Conservation (phyloP, 2,113 vertebrate genomes). For the Rhagologus leucostigma region DNA sequence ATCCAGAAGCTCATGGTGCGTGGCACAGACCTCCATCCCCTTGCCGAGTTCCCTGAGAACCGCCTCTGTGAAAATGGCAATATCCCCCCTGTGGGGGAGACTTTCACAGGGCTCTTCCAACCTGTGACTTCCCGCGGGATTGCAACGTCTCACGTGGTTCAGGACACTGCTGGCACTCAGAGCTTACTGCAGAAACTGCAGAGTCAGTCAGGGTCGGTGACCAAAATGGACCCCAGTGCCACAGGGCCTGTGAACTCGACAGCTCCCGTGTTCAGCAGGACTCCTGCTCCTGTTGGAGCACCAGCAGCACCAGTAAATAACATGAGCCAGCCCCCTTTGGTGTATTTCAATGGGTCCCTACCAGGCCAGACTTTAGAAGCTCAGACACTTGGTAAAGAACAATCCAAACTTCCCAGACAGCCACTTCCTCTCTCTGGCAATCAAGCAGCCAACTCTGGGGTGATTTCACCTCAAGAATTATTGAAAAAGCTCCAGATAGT, state of each 20-base stretch:
- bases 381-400: conserved; percentile 47
- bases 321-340: conserved; percentile 55
- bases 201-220: neutral
- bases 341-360: conserved; percentile 66
- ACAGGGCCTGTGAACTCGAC: neutral
- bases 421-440: conserved; percentile 20
- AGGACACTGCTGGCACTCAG: conserved; percentile 9
- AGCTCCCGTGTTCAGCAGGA: neutral
- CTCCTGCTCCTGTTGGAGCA: neutral
- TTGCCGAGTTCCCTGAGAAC: conserved; percentile 82
- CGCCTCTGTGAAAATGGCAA: conserved; percentile 73
- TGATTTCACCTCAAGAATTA: conserved; percentile 85
- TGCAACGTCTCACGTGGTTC: neutral
- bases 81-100: neutral
- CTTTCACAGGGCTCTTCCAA: conserved; percentile 77
- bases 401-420: conserved; percentile 24
- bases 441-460: conserved; percentile 52
- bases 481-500: conserved; percentile 86
- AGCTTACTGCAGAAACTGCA: conserved; percentile 65
- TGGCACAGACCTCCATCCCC: conserved; percentile 73
- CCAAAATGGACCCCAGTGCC: neutral
- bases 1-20: conserved; percentile 91
- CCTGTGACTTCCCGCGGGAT: neutral
- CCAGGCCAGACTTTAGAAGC: conserved; percentile 33
- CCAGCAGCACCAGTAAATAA: neutral